Percentiles rank a stretch among this genome's conserved stretches.
These are phyloP conservation scores for Nothocercus julius DNA, from an alignment of 2,113 vertebrate species.

Conservation along the genomic window DNA sequence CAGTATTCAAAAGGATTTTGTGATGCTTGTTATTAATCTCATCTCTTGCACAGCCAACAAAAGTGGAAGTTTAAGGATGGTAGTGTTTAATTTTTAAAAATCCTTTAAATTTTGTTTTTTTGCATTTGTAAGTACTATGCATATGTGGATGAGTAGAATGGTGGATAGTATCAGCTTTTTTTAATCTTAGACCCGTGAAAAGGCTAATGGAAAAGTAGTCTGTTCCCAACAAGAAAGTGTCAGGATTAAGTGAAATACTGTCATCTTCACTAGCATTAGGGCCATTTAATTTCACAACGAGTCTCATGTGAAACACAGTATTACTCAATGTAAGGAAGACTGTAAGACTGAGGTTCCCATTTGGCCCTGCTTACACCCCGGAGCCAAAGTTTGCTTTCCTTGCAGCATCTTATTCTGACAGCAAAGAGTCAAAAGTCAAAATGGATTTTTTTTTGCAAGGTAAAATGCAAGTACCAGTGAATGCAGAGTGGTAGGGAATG, in stretches of 20 bases:
- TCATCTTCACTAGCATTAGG: neutral
- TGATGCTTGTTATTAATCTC: conserved; percentile 36
- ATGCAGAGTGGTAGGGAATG: neutral
- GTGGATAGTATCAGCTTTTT: neutral
- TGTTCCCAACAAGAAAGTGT: neutral
- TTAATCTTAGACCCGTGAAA: neutral
- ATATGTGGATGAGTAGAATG: neutral
- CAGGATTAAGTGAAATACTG: neutral
- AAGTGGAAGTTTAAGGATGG: conserved; percentile 10
- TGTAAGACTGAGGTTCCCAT: neutral
- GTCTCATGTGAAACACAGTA: neutral
- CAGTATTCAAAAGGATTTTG: neutral
- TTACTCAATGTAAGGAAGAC: neutral
- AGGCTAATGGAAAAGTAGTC: neutral
- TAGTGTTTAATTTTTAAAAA: conserved; percentile 8
- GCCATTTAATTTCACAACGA: neutral
- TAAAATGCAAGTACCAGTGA: neutral
- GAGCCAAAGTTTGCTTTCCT: neutral
- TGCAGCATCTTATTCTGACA: neutral
- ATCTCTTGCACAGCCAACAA: conserved; percentile 19
- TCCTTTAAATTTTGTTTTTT: neutral
- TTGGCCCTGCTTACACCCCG: neutral
- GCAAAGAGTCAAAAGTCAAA: neutral
- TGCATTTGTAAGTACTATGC: neutral
- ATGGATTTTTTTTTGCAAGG: neutral